These are phyloP conservation scores for Drosophila merina DNA, from an alignment of 2,888 invertebrate species.

Conservation along the genomic window DNA sequence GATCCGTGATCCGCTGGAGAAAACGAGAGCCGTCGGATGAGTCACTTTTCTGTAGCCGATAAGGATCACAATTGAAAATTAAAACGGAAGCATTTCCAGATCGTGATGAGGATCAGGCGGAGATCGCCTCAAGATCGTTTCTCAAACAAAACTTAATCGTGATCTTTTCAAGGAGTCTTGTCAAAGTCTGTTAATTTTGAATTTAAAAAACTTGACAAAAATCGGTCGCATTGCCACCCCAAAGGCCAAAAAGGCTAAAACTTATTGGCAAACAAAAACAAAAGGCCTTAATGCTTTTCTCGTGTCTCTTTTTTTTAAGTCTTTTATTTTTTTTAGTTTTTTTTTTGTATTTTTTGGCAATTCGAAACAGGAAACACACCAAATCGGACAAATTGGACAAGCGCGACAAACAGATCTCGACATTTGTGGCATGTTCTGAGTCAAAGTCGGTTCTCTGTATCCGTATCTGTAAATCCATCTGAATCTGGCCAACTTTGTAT, in stretches of 20 bases:
- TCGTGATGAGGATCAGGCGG: conserved; percentile 2
- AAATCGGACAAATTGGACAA: conserved; percentile 41
- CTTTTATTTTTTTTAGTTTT: background rate
- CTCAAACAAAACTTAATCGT: background rate
- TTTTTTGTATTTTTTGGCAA: conserved; percentile 35
- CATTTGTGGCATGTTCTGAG: conserved; percentile 41
- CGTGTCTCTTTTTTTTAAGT: conserved; percentile 1
- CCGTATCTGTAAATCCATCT: conserved; percentile 21
- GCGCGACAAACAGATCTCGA: conserved; percentile 45
- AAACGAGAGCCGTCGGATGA: conserved; percentile 14
- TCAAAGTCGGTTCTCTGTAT: conserved; percentile 5
- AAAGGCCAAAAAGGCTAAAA: background rate
- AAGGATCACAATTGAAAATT: conserved; percentile 16
- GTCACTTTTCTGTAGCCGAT: conserved; percentile 17
- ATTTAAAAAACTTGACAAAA: too few species aligned
- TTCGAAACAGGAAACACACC: conserved; percentile 46
- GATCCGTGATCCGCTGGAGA: conserved; percentile 28
- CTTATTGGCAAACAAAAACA: background rate
- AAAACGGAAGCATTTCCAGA: conserved; percentile 20
- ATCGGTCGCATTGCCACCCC: too few species aligned
- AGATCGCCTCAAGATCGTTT: background rate
- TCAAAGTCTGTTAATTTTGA: background rate
- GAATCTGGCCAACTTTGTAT: conserved; percentile 10
- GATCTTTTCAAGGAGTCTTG: background rate
- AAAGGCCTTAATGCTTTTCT: conserved; percentile 16